Evolutionary conservation across 2,888 invertebrate species (phyloP).

Genomic region (Trypoxylon attenuatum): DNA sequence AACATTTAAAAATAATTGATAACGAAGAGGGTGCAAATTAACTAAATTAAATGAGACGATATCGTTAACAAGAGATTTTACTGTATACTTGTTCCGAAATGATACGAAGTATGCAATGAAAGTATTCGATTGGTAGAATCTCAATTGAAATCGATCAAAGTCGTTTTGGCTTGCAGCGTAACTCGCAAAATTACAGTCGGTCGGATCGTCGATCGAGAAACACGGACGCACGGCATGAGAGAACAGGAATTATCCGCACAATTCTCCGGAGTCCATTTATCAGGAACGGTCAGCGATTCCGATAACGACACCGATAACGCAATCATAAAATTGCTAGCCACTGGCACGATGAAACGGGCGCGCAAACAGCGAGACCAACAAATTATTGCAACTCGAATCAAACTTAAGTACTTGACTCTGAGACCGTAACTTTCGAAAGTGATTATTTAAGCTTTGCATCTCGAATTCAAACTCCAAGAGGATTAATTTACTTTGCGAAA

Average conservation of each 20-base stretch:
- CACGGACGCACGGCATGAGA: conserved; percentile 3
- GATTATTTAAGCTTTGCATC: conserved; percentile 42
- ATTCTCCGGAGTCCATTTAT: conserved; percentile 25
- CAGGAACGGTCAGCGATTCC: conserved; percentile 26
- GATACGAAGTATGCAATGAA: too few species aligned
- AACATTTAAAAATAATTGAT: too few species aligned
- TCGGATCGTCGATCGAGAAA: background rate
- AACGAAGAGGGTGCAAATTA: too few species aligned
- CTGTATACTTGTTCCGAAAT: too few species aligned
- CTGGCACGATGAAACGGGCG: background rate
- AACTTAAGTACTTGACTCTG: conserved; percentile 6
- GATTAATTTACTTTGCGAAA: conserved; percentile 31
- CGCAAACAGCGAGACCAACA: conserved; percentile 16
- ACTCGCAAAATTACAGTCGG: conserved; percentile 1
- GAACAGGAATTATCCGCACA: conserved; percentile 16
- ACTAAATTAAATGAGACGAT: too few species aligned
- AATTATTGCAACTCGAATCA: conserved; percentile 28
- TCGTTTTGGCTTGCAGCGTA: too few species aligned
- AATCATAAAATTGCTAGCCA: conserved; percentile 34
- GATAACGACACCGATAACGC: conserved; percentile 31
- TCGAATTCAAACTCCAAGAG: conserved; percentile 29
- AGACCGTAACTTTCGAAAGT: conserved; percentile 30
- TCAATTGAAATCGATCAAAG: too few species aligned
- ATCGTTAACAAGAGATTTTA: too few species aligned
- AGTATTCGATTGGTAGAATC: too few species aligned